Evolutionary conservation across 2,888 invertebrate species (phyloP).

Genomic region (Galeopsomyia nigrocyanea): DNA sequence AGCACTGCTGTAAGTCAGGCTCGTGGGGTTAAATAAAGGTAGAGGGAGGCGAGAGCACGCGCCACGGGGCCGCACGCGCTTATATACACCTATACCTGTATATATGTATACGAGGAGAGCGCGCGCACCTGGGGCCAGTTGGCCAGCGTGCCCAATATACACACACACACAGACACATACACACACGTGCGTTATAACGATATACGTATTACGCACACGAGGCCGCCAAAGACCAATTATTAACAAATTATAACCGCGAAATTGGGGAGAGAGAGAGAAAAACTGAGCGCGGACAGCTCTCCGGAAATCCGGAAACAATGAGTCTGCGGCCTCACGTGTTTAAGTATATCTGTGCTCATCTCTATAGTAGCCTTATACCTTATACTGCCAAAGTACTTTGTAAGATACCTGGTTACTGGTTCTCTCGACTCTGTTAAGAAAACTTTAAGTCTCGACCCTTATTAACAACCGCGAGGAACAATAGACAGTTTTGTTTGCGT

Average conservation of each 20-base stretch:
- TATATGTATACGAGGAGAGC: constrained; percentile 57
- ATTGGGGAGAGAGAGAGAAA: constrained; percentile 52
- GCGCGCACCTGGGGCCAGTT: constrained; percentile 65
- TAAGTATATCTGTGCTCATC: background rate
- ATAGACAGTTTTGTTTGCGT: background rate
- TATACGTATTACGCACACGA: constrained; percentile 49
- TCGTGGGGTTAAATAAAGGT: constrained; percentile 19
- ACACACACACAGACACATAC: constrained; percentile 21
- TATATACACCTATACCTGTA: background rate
- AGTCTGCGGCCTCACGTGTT: constrained; percentile 2
- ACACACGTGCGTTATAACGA: constrained; percentile 3
- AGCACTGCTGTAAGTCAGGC: constrained; percentile 22
- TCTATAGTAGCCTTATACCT: background rate
- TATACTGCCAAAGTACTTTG: background rate
- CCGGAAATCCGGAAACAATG: constrained; percentile 60
- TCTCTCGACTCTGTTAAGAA: too few species aligned
- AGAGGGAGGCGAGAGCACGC: constrained; percentile 36
- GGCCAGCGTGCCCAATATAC: constrained; percentile 58
- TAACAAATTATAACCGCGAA: constrained; percentile 64
- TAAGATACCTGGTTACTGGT: too few species aligned
- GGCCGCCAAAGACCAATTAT: constrained; percentile 64
- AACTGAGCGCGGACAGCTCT: constrained; percentile 38
- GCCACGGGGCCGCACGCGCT: constrained; percentile 23
- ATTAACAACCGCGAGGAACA: too few species aligned
- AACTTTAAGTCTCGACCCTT: too few species aligned